Evolutionary conservation across 2,888 invertebrate species (phyloP), one percentile per base, ranked within the genome.

Genomic region (Oeneis ivallda): DNA sequence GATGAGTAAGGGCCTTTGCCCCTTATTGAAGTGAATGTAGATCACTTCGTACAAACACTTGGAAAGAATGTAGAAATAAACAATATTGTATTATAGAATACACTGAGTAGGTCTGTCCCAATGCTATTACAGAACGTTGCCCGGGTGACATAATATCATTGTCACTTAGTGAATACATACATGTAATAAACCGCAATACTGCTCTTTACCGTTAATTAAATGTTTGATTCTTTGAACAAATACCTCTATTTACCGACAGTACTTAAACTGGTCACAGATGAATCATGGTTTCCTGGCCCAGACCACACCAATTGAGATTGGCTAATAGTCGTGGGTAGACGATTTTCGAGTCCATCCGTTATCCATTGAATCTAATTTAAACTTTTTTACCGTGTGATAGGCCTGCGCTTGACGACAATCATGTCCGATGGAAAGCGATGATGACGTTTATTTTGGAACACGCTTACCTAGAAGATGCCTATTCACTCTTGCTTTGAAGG

Each of bases 141-240:
- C 65, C 64, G 43, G 41, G 60, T 72, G 68, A 68, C 60, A 68
- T 70, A 70, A 72, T 71, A 66, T 45, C 50, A 64, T 69, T 71
- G 70, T 71, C 72, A 65, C 70, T 66, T 64, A 70, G 62, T 65
- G 37, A 66, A 59, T 49, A 50, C 52, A 47, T 63, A 47, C 59
- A 59, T 59, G 53, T 52, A 61, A 62, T 59, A 52, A 54, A 10
- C 26, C 52, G 52, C 54, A 59, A 26, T 56, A 49, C 57, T 57
- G 49, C 32, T 56, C 62, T 60, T 52, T 41, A 61, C 63, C n/a
- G n/a, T n/a, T n/a, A n/a, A n/a, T n/a, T n/a, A n/a, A n/a, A n/a
- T n/a, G n/a, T 71, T 69, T 71, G 45, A 68, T 66, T 69, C 69
- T 70, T 66, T 70, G 71, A 70, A 69, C 71, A 32, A 53, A 54